A percentile compares a stretch with the other conserved stretches of the same genome.
Evolutionary conservation across 1,140 invertebrate species (phyloP).

Genomic region (Musca vetustissima): DNA sequence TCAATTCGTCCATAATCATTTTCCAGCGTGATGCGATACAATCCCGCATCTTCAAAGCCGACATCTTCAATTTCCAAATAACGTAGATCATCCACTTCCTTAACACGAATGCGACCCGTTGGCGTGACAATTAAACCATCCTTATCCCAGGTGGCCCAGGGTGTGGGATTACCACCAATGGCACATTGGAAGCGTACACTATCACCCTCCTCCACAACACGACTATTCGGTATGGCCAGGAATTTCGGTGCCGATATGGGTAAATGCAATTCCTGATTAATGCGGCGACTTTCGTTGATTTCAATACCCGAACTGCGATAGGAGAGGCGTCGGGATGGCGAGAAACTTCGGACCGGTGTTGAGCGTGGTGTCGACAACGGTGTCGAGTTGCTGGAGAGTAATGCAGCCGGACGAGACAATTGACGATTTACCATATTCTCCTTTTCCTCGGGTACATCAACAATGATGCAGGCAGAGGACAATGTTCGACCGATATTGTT

Average conservation of each 20-base stretch:
- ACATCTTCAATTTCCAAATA: constrained; percentile 79
- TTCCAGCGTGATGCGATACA: constrained; percentile 78
- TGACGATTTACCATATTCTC: constrained; percentile 71
- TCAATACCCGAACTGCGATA: constrained; percentile 49
- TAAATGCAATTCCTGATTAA: constrained; percentile 57
- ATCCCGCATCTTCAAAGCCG: constrained; percentile 73
- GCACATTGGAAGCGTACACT: constrained; percentile 78
- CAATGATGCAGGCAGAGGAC: constrained; percentile 77
- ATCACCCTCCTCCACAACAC: constrained; percentile 80
- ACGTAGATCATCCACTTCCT: constrained; percentile 74
- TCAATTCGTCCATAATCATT: constrained; percentile 81
- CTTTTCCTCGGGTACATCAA: constrained; percentile 81
- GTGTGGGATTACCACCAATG: constrained; percentile 73
- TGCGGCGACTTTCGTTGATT: constrained; percentile 32
- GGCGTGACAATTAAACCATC: constrained; percentile 68
- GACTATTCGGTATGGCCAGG: constrained; percentile 83
- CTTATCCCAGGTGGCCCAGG: constrained; percentile 81
- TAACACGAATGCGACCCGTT: constrained; percentile 67
- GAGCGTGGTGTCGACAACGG: constrained; percentile 72
- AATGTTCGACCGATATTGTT: constrained; percentile 78
- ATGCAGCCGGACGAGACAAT: constrained; percentile 65
- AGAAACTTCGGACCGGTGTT: constrained; percentile 70
- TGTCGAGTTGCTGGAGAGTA: constrained; percentile 69
- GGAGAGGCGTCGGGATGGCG: constrained; percentile 55
- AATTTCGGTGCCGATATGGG: constrained; percentile 72